Evolutionary conservation across 1,140 invertebrate genomes (phyloP).

Genomic region (Drosophila nigrodunni): DNA sequence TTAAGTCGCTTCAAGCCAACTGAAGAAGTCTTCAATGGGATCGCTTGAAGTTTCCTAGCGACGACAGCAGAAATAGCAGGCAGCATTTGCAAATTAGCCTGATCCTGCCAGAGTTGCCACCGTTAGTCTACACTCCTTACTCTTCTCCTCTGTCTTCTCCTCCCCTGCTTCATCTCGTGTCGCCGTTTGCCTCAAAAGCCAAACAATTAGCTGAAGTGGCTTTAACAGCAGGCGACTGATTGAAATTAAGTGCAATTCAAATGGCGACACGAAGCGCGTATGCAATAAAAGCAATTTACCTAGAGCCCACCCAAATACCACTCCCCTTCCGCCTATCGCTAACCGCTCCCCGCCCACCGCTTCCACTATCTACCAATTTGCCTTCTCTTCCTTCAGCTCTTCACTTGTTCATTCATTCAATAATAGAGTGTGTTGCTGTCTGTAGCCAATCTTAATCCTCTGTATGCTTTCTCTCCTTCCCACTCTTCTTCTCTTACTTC

Average conservation of each 20-base stretch:
- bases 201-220: conserved; percentile 80
- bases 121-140: neutral
- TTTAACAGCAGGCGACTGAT: conserved; percentile 77
- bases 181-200: conserved; percentile 46
- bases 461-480: neutral
- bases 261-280: conserved; percentile 75
- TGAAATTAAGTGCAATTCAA: conserved; percentile 82
- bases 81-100: conserved; percentile 72
- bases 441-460: conserved; percentile 37
- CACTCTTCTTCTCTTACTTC: neutral
- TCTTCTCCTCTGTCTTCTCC: too few species aligned
- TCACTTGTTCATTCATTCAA: conserved; percentile 26
- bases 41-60: conserved; percentile 63
- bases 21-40: conserved; percentile 43
- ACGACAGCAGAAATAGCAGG: conserved; percentile 32
- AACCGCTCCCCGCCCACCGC: too few species aligned
- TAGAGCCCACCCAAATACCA: conserved; percentile 55
- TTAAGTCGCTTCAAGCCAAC: conserved; percentile 55
- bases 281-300: conserved; percentile 81
- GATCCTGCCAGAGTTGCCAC: conserved; percentile 29
- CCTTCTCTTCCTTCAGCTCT: neutral
- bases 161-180: neutral
- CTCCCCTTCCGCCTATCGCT: neutral
- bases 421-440: conserved; percentile 44
- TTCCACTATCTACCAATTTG: neutral